Evolutionary conservation across 2,113 vertebrate genomes (phyloP), one percentile per base, ranked within the genome.

Genomic region (Macquaria ambigua): DNA sequence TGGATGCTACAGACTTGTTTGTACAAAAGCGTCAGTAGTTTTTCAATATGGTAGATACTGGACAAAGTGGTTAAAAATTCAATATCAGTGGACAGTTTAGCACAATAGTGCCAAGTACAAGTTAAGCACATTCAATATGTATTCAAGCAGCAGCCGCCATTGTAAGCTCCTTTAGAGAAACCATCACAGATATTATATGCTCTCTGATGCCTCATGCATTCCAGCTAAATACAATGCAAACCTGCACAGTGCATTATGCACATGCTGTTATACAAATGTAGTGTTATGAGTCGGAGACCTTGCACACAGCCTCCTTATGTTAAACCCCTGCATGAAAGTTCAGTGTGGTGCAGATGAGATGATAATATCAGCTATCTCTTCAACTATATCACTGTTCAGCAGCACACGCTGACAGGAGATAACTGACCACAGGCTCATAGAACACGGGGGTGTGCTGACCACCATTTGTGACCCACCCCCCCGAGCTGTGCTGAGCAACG

Each of bases 381-480:
- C 69, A 81, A n/a, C 37, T 50, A 3, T 67, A 83, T 81, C 81
- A 72, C 28, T 34, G 14, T 28, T 66, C 58, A 79, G 78, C 84
- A 85, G 83, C 62, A 31, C 74, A 79, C 28, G 12, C 79, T 34
- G 76, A 53, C 66, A 50, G 18, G 1, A 73, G 81, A 85, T 80
- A 68, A 62, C 9, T 56, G 80, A 82, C 82, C 66, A 4, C 71
- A 8, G 74, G 69, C 52, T 68, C 18, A 3, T 28, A 71, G 43
- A 52, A 56, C 6, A 59, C 62, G 70, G 67, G 72, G 82, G 81
- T 39, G 79, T 72, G 39, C 11, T 81, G 81, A 80, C 84, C 83
- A 59, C 21, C 43, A n/a, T n/a, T n/a, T n/a, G n/a, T n/a, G n/a
- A n/a, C n/a, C n/a, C n/a, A n/a, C n/a, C n/a, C n/a, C n/a, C n/a